Base-by-base conservation (phyloP, 2,888 invertebrate genomes). In the Griposia aprilina region DNA sequence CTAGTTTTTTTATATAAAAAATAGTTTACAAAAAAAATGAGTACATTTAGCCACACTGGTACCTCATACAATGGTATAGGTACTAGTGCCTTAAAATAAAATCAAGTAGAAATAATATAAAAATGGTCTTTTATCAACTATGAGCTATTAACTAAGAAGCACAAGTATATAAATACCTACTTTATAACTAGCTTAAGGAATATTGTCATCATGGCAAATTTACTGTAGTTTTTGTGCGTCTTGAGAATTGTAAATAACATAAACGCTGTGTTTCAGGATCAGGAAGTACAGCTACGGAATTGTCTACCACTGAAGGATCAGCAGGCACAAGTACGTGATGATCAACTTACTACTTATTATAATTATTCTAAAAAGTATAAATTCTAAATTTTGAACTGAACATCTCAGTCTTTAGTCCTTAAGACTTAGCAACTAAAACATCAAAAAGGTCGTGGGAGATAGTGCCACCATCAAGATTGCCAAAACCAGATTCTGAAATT, bases 271-370 rank as follows among this genome's bases (percentile, higher is more conserved):
- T 66, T 84, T 74, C 67, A 83, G 83, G 23, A 60, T 41, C 75
- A 30, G 69, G 13, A 69, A 84, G 65, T 77, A 72, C 83, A 48
- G 72, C 76, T 0, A 78, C 81, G 63, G 82, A 65, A 13, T 26
- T 70, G 20, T 68, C 84, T 73, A 78, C 87, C 4, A 87, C 83
- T 15, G 90, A 84, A 76, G 66, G 68, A 50, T 74, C 80, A 78
- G 83, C 74, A 50, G 66, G 57, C 15, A 70, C 57, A 80, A 73
- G 85, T 85, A 74, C 15, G 84, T 86, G 23, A 60, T 59, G 2
- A 52, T 20, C 20, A 66, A 36, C 3, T 36, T 36, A 36, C 30
- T n/a, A 55, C 10, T n/a, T 15, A 30, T 48, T 20, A 75, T 3
- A 45, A 52, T 26, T 23, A 20, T 41, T 41, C 6, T 36, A 26